Percentiles rank a stretch among this genome's conserved stretches.
phyloP scores from a whole-genome alignment of 2,113 vertebrate species.

The Boulengerochromis microlepis region DNA sequence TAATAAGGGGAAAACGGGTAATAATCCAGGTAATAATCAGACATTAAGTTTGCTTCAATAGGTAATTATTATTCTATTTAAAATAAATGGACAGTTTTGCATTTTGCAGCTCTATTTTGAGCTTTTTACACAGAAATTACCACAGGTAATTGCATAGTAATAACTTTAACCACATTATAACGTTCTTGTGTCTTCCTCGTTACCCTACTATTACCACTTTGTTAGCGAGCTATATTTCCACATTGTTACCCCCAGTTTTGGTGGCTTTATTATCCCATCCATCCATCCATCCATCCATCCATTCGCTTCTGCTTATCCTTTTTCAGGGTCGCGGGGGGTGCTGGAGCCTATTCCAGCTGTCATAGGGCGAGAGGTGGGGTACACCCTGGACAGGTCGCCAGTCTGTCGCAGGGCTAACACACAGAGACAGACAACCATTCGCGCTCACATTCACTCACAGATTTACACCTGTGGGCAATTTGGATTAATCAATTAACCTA shows the following conservation, averaged over 20 bases:
- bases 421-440: neutral
- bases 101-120: neutral
- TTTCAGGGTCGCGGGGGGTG: rapidly evolving
- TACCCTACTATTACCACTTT: neutral
- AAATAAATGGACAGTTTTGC: neutral
- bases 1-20: neutral
- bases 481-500: neutral
- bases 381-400: neutral
- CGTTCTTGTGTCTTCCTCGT: rapidly evolving
- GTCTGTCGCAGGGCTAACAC: neutral
- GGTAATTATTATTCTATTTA: neutral
- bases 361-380: neutral
- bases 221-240: neutral
- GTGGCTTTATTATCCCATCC: rapidly evolving
- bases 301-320: neutral
- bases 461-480: neutral
- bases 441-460: neutral
- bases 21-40: neutral
- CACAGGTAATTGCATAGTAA: neutral
- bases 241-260: neutral
- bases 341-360: neutral
- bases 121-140: neutral
- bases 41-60: neutral
- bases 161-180: neutral
- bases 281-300: neutral